Evolutionary conservation across 2,888 invertebrate genomes (phyloP), one percentile per base, ranked within the genome.

Genomic region (Drosophila subquinaria): DNA sequence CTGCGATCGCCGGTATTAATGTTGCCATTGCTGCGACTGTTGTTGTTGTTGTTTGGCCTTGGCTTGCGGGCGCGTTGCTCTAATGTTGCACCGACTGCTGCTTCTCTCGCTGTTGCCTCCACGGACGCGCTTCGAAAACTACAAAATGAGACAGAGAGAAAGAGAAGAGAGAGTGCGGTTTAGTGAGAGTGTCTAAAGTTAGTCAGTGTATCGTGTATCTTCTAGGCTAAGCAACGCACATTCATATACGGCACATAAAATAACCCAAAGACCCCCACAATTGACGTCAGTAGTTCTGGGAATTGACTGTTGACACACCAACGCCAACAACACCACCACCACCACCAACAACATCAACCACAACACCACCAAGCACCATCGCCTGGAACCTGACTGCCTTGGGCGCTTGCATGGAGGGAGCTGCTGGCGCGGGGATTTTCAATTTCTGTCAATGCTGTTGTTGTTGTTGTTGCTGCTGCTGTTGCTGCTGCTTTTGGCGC

Each of bases 21-120:
- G 93, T 92, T 90, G 93, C 92, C 93, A 93, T 93, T 82, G 90
- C 66, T 81, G 79, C 63, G 69, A 76, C 71, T 82, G 69, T 71
- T 23, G 23, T 23, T 82, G 69, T 76, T 76, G 23, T 23, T 82
- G 69, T 76, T 76, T 76, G 74, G 79, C 74, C 86, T 88, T 88
- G 79, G 79, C 76, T 77, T 81, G 81, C 79, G 74, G 86, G 63
- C 76, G 81, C 81, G 77, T 81, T 82, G 66, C 82, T 72, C 71
- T 42, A 62, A 60, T 53, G 78, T 77, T 87, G 70, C 78, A 73
- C 68, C 85, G 72, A 64, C 78, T 79, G 63, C 89, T 86, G 63
- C 89, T 86, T 59, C 81, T 74, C 73, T 81, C 79, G 84, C 81
- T 79, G 56, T 79, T 86, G 76, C 86, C 84, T 79, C 77, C 73